Conservation (phyloP, 2,888 invertebrate species). For the Frankliniella fusca region DNA sequence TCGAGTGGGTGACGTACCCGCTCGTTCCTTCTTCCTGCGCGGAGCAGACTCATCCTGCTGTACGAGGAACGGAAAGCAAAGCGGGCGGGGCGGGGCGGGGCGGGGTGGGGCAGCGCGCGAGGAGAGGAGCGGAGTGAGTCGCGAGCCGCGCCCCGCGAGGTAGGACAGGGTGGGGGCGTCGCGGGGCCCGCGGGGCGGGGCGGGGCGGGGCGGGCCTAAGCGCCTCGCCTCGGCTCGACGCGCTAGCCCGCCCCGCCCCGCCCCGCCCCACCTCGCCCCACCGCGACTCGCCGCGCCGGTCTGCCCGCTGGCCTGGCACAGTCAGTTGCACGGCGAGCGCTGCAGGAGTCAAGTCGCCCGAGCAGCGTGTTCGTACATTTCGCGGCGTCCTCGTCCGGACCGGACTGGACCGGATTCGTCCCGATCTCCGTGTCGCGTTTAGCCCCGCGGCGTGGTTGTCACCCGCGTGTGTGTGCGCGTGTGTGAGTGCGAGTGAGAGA, state of each 20-base stretch:
- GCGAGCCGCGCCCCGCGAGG: not conserved
- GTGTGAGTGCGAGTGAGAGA: too few relatives aligned
- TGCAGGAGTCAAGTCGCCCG: not conserved
- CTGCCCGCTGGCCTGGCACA: not conserved
- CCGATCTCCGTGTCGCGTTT: not conserved
- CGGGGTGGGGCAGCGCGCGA: not conserved
- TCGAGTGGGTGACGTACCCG: not conserved
- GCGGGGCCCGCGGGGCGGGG: not conserved
- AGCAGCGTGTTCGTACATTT: not conserved
- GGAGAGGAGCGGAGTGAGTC: not conserved
- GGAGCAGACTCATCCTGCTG: not conserved
- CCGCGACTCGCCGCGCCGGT: not conserved
- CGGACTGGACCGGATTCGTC: not conserved
- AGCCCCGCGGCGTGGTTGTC: not conserved
- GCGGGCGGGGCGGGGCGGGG: not conserved
- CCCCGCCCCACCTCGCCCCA: not conserved
- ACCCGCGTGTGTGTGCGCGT: not conserved
- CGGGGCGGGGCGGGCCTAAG: not conserved
- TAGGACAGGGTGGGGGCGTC: not conserved
- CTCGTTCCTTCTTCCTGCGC: not conserved
- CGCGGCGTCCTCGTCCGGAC: not conserved
- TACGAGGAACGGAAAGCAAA: conserved; percentile 3
- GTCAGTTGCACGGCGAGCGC: not conserved
- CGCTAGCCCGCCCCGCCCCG: not conserved
- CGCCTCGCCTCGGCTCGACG: not conserved